Evolutionary conservation across 2,888 invertebrate species (phyloP).

Genomic region (Tholera decimalis): DNA sequence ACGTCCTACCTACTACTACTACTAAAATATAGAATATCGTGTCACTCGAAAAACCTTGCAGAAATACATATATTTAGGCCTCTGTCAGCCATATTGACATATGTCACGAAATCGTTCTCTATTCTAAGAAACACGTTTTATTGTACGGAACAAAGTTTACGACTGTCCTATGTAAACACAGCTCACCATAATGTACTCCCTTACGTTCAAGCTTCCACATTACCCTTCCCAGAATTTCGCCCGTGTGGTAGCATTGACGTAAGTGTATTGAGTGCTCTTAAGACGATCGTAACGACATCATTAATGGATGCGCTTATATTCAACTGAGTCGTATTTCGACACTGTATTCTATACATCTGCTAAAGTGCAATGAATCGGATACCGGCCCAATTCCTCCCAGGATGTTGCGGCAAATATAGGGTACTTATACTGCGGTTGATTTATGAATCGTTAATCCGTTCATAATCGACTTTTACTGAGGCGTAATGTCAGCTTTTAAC

Average conservation of each 20-base stretch:
- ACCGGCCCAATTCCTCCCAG: conserved; percentile 62
- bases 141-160: conserved; percentile 64
- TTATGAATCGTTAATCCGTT: conserved; percentile 79
- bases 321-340: conserved; percentile 30
- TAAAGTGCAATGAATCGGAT: conserved; percentile 37
- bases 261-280: conserved; percentile 31
- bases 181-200: conserved; percentile 58
- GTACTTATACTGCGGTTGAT: conserved; percentile 71
- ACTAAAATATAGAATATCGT: not conserved
- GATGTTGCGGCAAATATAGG: conserved; percentile 67
- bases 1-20: not conserved
- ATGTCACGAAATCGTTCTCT: conserved; percentile 33
- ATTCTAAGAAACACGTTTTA: conserved; percentile 60
- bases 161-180: conserved; percentile 73
- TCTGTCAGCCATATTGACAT: conserved; percentile 43
- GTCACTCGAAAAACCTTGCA: conserved; percentile 13
- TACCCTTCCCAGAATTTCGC: conserved; percentile 42
- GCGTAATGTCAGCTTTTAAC: conserved; percentile 74
- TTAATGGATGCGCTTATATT: conserved; percentile 41
- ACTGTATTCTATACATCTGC: conserved; percentile 32
- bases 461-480: conserved; percentile 76
- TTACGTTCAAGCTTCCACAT: conserved; percentile 24
- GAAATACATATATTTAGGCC: conserved; percentile 33
- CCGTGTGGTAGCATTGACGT: conserved; percentile 40
- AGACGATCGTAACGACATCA: conserved; percentile 32